phyloP scores from a whole-genome alignment of 2,797 vertebrate genomes.

The Platalea minor region DNA sequence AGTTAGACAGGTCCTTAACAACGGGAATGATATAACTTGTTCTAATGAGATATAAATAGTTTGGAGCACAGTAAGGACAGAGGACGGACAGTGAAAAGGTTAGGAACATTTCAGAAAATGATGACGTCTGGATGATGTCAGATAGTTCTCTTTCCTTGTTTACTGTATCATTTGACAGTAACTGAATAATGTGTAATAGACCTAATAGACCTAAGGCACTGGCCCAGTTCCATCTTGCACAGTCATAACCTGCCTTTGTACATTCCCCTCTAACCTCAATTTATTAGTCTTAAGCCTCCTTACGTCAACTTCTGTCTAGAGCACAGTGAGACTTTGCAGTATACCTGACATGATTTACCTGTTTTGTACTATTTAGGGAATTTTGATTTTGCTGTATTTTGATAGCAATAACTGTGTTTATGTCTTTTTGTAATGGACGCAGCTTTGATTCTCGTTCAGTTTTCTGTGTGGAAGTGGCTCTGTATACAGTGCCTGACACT shows the following conservation, averaged over 20 bases:
- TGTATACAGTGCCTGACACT: not conserved
- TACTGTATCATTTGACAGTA: not conserved
- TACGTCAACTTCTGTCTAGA: not conserved
- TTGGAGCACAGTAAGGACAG: not conserved
- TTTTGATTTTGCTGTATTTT: not conserved
- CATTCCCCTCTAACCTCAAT: not conserved
- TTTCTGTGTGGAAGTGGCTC: not conserved
- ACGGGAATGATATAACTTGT: not conserved
- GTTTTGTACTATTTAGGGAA: not conserved
- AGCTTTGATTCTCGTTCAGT: not conserved
- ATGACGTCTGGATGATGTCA: not conserved
- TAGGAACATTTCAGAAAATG: not conserved
- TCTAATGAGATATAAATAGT: not conserved
- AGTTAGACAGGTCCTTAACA: not conserved
- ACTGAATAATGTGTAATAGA: not conserved
- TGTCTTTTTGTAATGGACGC: not conserved
- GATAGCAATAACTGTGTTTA: not conserved
- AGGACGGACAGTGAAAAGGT: not conserved
- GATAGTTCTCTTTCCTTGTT: not conserved
- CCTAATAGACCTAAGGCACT: not conserved
- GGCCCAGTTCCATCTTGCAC: not conserved
- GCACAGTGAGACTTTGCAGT: not conserved
- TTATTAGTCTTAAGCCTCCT: not conserved
- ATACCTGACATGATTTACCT: not conserved
- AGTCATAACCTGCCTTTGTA: not conserved